These are phyloP conservation scores for Acyrthosiphon pisum DNA, from an alignment of 1,140 invertebrate genomes.

Conservation along the genomic window DNA sequence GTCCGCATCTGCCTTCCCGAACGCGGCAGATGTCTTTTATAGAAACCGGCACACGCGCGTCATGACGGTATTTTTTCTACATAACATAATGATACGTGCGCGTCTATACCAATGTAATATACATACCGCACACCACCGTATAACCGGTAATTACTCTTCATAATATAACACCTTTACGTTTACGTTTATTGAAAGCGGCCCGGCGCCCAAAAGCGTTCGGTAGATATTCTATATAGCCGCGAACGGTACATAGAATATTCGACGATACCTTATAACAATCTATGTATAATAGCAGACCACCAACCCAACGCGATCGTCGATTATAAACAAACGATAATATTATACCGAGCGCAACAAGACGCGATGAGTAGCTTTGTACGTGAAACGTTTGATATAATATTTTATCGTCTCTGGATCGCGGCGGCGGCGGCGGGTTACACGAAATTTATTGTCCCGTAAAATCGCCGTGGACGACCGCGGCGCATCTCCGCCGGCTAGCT, in stretches of 20 bases:
- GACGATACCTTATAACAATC: neutral
- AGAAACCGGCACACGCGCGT: constrained; percentile 43
- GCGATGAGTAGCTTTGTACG: neutral
- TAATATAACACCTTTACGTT: constrained; percentile 39
- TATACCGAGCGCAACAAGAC: neutral
- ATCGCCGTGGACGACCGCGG: neutral
- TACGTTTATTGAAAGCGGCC: neutral
- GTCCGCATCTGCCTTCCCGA: constrained; percentile 45
- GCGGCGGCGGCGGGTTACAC: neutral
- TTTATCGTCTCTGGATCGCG: neutral
- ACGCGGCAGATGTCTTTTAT: constrained; percentile 54
- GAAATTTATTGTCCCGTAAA: constrained; percentile 35
- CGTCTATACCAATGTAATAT: neutral
- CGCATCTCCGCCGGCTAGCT: neutral
- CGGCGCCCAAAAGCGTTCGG: neutral
- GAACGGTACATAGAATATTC: neutral
- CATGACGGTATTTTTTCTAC: constrained; percentile 24
- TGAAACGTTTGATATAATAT: neutral
- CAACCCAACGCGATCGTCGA: neutral
- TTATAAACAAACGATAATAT: neutral
- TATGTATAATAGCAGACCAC: neutral
- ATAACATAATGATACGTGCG: neutral
- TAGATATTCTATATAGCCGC: neutral
- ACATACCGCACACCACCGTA: constrained; percentile 25
- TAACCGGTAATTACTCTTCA: constrained; percentile 42